Evolutionary conservation across 1,140 invertebrate species (phyloP), one percentile per base, ranked within the genome.

Genomic region (Formica selysi): DNA sequence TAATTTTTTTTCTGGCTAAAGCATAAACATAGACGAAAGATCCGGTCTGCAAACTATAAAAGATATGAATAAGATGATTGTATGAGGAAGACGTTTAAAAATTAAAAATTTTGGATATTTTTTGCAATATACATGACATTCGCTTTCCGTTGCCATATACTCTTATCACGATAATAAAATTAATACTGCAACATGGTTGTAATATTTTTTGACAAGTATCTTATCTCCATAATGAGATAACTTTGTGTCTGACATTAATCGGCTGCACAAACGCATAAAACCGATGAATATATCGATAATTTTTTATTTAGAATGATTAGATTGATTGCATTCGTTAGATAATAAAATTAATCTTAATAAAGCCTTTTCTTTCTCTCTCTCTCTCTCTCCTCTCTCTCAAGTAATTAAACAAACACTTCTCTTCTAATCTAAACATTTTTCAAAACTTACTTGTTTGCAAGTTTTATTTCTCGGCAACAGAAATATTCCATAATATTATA

Each of bases 311-410:
- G 16, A 68, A 70, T 32, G 67, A 81, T 81, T 81, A 71, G 67
- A 81, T 73, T 54, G 19, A 73, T 81, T 71, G 26, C 26, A 59
- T 81, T 81, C 29, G 29, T 51, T 67, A n/a, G n/a, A 41, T 59
- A 81, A 81, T 73, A 54, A 81, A 81, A 61, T 68, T 80, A 67
- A 73, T 81, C 67, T 81, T 71, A 70, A 70, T 57, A 59, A 81
- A 79, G 7, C 8, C 11, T 36, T 11, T 11, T 44, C 41, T 44
- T 8, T 44, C 41, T 44, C 41, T 44, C 41, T 44, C 38, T 48
- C 44, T 51, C 48, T 48, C 44, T 48, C 44, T 48, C 13, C 44
- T 51, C 48, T 51, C 48, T 51, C 16, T 16, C 64, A 13, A 79
- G 44, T 38, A 64, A 29, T 76, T 32, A 19, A 19, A 78, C 59